Base-by-base conservation (phyloP, 2,888 invertebrate species). In the Brenthis daphne region DNA sequence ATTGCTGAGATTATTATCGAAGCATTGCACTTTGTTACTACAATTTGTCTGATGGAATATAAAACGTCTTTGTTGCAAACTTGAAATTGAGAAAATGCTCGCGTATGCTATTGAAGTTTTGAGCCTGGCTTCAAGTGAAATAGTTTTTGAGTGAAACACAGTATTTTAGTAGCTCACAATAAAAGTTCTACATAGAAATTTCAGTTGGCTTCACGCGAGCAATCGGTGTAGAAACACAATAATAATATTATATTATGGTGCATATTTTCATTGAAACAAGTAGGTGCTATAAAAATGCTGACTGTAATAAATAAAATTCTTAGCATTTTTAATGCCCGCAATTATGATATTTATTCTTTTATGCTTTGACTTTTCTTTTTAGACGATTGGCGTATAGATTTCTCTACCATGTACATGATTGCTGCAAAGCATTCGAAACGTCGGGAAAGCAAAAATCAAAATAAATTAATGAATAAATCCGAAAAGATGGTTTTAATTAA, bases 11-110 rank as follows among this genome's bases (percentile, higher is more conserved):
- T 37, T 68, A 43, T 60, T 33, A 37, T 68, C 64, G 84, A 85
- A 85, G 86, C 85, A 85, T 83, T 83, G 82, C 84, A 83, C 84
- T 86, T 87, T 86, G 86, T 89, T 87, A 83, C 83, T 86, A 83
- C 87, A 89, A 90, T 90, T 89, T 89, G 84, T 89, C 86, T 88
- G 85, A 84, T 80, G 81, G 85, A 85, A 86, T 87, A 89, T 90
- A 89, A 89, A 89, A 87, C 85, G 87, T 89, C 89, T 88, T 90
- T 89, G 88, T 90, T 90, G 86, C 84, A 85, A 90, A 89, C 88
- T 58, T 89, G 86, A 88, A 89, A 89, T 88, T 87, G 89, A 87
- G 89, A 87, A 87, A 89, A 88, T 84, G 80, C 81, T 84, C 82
- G 82, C 79, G 82, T 80, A 82, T 77, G 79, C 82, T 78, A 82